Conservation (phyloP, 2,797 vertebrate species). For the Premnoplex brunnescens region DNA sequence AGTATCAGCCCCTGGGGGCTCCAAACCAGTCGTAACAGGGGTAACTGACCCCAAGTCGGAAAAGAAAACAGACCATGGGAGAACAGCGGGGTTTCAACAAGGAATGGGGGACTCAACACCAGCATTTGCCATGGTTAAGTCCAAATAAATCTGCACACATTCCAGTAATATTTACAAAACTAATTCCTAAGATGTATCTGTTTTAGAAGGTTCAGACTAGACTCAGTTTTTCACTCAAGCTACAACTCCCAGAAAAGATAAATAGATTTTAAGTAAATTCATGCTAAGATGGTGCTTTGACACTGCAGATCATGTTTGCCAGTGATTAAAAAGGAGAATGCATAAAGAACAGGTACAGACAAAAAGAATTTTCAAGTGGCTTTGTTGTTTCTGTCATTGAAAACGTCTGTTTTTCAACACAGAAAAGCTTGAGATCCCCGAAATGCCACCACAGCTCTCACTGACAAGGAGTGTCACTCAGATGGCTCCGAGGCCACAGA, state of each 20-base stretch:
- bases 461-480: background rate
- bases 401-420: fast-evolving
- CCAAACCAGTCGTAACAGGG: background rate
- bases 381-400: background rate
- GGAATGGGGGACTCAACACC: background rate
- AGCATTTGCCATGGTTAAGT: background rate
- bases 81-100: background rate
- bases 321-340: background rate
- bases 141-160: background rate
- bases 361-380: background rate
- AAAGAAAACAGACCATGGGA: background rate
- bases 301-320: background rate
- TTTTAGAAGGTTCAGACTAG: background rate
- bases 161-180: background rate
- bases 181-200: background rate
- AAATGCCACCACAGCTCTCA: background rate
- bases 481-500: background rate
- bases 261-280: background rate
- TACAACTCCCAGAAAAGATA: background rate
- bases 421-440: background rate
- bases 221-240: background rate
- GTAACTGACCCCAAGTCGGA: background rate
- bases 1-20: background rate
- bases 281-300: background rate
- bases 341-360: background rate